Base-by-base conservation (phyloP, 2,888 invertebrate genomes). In the Tetanocera ferruginea region DNA sequence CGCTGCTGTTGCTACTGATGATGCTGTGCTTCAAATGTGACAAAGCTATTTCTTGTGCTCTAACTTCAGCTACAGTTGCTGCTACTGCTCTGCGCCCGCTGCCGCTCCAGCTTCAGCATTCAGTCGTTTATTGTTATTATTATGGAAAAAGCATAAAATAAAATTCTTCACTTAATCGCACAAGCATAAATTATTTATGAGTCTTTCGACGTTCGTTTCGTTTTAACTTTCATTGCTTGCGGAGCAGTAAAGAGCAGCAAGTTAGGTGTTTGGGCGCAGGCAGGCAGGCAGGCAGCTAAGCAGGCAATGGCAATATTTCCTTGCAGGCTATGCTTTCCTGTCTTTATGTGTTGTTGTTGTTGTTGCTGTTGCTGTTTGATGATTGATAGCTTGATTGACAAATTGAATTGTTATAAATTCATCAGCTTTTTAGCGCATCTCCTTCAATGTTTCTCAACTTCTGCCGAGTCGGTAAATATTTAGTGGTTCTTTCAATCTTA, bases 101-200 rank as follows among this genome's bases (percentile, higher is more conserved):
- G 19, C 57, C n/a, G 14, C 71, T 71, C 34, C 51, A 9, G 69
- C 71, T 55, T 14, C 52, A 79, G 75, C 84, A 83, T 83, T 85
- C 84, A 85, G 78, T 79, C 82, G 84, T 85, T 86, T 85, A 85
- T 83, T 85, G 82, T 83, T 78, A 83, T 83, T 78, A 83, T 80
- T 80, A 80, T 79, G 73, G 37, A 34, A 79, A 82, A 79, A 81
- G 79, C 52, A 71, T 73, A 72, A 79, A 77, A 76, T 75, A 55
- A 79, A 78, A 74, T 57, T 74, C 70, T 57, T 43, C 62, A 71
- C 78, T 77, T 77, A 69, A 81, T 77, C 81, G 76, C 76, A 71
- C 71, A 70, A 67, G 60, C 78, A 75, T 81, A 79, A 81, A 80
- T 78, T 78, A 81, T 81, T 80, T 80, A 79, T 71, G 80, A 77